Evolutionary conservation across 2,797 vertebrate genomes (phyloP).

Genomic region (Spinus olivaceus): DNA sequence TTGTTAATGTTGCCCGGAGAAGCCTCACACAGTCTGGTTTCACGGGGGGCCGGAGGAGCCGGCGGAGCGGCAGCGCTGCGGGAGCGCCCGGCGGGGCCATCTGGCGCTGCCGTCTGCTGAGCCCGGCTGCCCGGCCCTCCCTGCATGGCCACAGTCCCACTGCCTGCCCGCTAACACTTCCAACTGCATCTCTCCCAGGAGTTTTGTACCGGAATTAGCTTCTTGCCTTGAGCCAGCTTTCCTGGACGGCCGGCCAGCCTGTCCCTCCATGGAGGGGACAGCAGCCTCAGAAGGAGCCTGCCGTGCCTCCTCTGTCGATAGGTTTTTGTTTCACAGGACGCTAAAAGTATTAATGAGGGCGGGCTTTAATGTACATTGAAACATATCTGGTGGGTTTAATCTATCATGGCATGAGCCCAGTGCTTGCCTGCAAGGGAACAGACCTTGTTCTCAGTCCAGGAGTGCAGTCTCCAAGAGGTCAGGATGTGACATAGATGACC

Average conservation of each 20-base stretch:
- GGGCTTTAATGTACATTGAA: not conserved
- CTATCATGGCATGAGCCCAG: not conserved
- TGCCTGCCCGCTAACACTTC: not conserved
- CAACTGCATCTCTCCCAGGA: not conserved
- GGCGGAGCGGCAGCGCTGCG: not conserved
- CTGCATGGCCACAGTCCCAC: not conserved
- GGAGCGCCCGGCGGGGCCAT: not conserved
- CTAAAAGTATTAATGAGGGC: not conserved
- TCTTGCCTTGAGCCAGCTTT: not conserved
- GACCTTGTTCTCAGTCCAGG: not conserved
- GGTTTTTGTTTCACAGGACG: not conserved
- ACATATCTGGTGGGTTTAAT: not conserved
- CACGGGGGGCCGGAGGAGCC: not conserved
- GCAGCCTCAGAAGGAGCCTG: not conserved
- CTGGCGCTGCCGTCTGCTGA: not conserved
- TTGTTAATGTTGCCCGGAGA: not conserved
- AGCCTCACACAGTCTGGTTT: not conserved
- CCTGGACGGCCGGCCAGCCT: not conserved
- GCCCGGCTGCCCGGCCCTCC: not conserved
- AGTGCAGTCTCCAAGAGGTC: not conserved
- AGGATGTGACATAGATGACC: not conserved
- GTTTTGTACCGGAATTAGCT: not conserved
- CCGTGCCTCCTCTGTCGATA: rapidly evolving
- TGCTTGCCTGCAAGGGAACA: not conserved
- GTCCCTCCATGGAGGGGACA: rapidly evolving